A percentile compares a stretch with the other conserved stretches of the same genome.
Evolutionary conservation across 2,888 invertebrate genomes (phyloP).

Genomic region (Marronus borbonicus): DNA sequence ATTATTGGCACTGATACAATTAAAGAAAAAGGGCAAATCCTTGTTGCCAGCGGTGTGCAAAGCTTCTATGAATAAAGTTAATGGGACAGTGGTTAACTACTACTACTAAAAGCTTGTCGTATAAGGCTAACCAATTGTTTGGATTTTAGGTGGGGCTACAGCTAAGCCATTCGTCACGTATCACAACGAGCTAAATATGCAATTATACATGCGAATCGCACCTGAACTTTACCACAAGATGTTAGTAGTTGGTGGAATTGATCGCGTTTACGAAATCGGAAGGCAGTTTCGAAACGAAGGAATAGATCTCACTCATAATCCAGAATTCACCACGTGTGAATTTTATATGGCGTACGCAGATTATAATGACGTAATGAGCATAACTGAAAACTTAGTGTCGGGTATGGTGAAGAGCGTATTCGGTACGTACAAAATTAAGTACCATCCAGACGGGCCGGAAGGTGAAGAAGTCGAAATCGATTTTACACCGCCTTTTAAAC

Average conservation of each 20-base stretch:
- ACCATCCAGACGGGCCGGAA: slow-evolving; percentile 93
- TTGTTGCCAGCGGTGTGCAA: no score
- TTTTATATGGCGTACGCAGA: slow-evolving; percentile 99
- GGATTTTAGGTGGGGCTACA: slow-evolving; percentile 91
- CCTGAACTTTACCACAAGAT: slow-evolving; percentile 99
- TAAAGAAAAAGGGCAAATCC: no score
- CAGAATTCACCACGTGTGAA: slow-evolving; percentile 99
- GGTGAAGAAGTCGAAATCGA: slow-evolving; percentile 90
- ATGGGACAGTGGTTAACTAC: no score
- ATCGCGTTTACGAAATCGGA: slow-evolving; percentile 88
- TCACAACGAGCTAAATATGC: slow-evolving; percentile 98
- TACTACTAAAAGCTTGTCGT: no score
- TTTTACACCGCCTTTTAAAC: slow-evolving; percentile 97
- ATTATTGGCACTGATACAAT: no score
- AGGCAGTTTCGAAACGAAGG: slow-evolving; percentile 98
- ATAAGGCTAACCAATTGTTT: background rate
- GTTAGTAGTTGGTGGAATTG: slow-evolving; percentile 97
- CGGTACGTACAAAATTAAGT: slow-evolving; percentile 91
- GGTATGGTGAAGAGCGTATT: slow-evolving; percentile 96
- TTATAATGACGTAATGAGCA: slow-evolving; percentile 93
- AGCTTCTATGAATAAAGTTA: no score
- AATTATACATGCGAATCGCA: slow-evolving; percentile 97
- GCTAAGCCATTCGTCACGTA: slow-evolving; percentile 99
- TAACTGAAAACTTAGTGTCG: slow-evolving; percentile 93
- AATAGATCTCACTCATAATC: slow-evolving; percentile 99